phyloP scores from a whole-genome alignment of 2,888 invertebrate species.

The Anthophora plumipes region DNA sequence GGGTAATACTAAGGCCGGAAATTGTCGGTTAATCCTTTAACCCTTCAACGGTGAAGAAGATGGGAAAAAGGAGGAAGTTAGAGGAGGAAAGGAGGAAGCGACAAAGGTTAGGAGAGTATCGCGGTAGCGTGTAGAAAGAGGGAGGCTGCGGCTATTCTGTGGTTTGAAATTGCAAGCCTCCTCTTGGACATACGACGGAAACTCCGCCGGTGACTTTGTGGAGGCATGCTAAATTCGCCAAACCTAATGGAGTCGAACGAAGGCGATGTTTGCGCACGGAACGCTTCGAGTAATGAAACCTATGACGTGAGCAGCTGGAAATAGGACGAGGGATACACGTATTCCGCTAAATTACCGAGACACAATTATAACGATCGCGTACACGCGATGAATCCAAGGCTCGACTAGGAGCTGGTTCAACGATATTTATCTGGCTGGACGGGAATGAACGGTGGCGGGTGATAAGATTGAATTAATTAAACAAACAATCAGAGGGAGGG shows the following conservation, averaged over 20 bases:
- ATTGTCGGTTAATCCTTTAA: slow-evolving; percentile 36
- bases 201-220: slow-evolving; percentile 53
- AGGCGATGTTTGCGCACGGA: slow-evolving; percentile 36
- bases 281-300: slow-evolving; percentile 50
- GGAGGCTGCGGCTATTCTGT: slow-evolving; percentile 40
- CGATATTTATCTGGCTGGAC: background rate
- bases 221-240: slow-evolving; percentile 55
- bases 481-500: slow-evolving; percentile 34
- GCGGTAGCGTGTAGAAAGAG: background rate
- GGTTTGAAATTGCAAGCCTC: slow-evolving; percentile 51
- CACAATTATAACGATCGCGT: slow-evolving; percentile 3
- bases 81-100: background rate
- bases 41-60: slow-evolving; percentile 1
- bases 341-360: slow-evolving; percentile 16
- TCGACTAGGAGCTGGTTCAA: no score
- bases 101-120: background rate
- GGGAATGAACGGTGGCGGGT: background rate
- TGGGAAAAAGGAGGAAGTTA: background rate
- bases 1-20: slow-evolving; percentile 20
- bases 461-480: slow-evolving; percentile 44
- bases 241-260: slow-evolving; percentile 63
- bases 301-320: slow-evolving; percentile 40
- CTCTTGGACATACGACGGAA: slow-evolving; percentile 32
- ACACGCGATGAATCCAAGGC: background rate
- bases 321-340: background rate